Conservation (phyloP, 2,888 invertebrate species). For the Lasioglossum morio region DNA sequence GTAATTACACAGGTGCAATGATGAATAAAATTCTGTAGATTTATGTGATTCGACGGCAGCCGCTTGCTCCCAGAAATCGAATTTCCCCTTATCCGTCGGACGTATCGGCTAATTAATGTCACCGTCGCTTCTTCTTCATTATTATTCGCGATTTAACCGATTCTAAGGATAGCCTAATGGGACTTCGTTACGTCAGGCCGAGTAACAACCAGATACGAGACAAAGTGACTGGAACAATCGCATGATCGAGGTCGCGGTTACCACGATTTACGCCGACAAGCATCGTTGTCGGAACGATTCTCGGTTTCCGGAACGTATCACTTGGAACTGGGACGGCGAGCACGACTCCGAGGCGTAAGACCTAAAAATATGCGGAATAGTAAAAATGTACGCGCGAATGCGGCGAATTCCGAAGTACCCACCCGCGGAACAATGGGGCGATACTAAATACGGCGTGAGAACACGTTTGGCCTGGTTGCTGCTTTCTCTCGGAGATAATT, state of each 20-base stretch:
- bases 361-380: slow-evolving; percentile 24
- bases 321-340: slow-evolving; percentile 28
- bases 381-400: background rate
- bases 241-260: slow-evolving; percentile 40
- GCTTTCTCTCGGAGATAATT: background rate
- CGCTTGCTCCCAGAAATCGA: background rate
- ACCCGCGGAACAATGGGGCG: background rate
- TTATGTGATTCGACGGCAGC: background rate
- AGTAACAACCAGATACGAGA: slow-evolving; percentile 15
- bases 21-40: background rate
- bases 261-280: slow-evolving; percentile 19
- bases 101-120: slow-evolving; percentile 16
- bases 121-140: background rate
- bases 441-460: background rate
- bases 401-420: background rate
- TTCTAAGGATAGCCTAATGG: slow-evolving; percentile 6
- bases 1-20: background rate
- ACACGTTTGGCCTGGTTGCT: background rate
- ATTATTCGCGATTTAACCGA: slow-evolving; percentile 29
- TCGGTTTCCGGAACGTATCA: slow-evolving; percentile 40
- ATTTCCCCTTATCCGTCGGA: background rate
- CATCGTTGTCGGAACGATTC: slow-evolving; percentile 18
- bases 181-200: slow-evolving; percentile 8
- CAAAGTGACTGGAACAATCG: slow-evolving; percentile 39
- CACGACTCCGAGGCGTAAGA: slow-evolving; percentile 14